Conservation (phyloP, 2,797 vertebrate species). For the Enteromius thamalakanensis region DNA sequence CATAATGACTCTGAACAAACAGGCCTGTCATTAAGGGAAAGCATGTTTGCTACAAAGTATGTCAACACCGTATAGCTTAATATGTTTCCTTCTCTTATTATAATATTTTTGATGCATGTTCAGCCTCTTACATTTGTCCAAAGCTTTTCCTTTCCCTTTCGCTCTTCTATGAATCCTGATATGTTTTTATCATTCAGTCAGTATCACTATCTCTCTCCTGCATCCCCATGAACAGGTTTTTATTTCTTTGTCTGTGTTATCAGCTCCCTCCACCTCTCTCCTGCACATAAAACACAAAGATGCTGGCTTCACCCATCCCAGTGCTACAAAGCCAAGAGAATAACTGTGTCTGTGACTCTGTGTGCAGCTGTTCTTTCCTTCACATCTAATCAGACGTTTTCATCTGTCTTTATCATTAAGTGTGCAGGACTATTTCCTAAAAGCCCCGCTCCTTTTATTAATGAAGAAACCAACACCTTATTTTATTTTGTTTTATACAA, state of each 20-base stretch:
- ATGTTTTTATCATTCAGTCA: neutral
- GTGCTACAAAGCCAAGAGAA: slow-evolving; percentile 29
- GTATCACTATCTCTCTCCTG: neutral
- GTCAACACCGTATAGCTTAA: neutral
- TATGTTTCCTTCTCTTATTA: neutral
- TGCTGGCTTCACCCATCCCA: neutral
- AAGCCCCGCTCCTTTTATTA: neutral
- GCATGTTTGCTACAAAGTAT: slow-evolving; percentile 1
- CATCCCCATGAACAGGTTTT: neutral
- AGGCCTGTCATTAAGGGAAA: neutral
- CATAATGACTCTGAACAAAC: slow-evolving; percentile 24
- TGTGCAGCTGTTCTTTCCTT: slow-evolving; percentile 11
- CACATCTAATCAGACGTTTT: neutral
- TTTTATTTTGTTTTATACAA: neutral
- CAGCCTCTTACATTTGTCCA: neutral
- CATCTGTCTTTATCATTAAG: slow-evolving; percentile 3
- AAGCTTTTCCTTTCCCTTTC: neutral
- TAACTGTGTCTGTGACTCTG: slow-evolving; percentile 15
- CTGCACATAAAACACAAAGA: slow-evolving; percentile 3
- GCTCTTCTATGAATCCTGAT: neutral
- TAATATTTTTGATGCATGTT: neutral
- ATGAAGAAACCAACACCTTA: neutral
- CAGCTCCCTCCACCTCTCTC: neutral
- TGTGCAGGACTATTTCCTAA: neutral
- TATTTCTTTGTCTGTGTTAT: slow-evolving; percentile 7